A percentile compares a stretch with the other conserved stretches of the same genome.
phyloP scores from a whole-genome alignment of 2,113 vertebrate genomes.

The Pollachius pollachius region DNA sequence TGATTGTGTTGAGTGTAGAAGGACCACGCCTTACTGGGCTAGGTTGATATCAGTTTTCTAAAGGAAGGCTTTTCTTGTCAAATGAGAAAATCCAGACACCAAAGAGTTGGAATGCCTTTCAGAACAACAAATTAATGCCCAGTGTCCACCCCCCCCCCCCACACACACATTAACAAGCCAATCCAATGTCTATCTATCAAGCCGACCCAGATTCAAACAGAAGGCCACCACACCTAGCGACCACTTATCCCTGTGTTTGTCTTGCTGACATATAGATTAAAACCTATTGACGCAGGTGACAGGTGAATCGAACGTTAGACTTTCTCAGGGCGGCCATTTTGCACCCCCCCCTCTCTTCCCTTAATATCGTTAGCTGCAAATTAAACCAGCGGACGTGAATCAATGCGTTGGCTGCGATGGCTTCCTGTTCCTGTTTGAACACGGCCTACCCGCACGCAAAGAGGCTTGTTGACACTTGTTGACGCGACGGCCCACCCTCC shows the following conservation, averaged over 20 bases:
- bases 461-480: too few relatives aligned
- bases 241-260: conserved; percentile 38
- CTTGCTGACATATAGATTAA: conserved; percentile 32
- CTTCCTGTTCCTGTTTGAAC: conserved; percentile 4
- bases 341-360: background rate
- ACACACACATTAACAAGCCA: too few relatives aligned
- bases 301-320: conserved; percentile 28
- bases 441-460: too few relatives aligned
- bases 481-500: too few relatives aligned
- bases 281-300: conserved; percentile 33
- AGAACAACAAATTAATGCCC: conserved; percentile 25
- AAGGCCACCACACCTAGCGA: too few relatives aligned
- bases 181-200: too few relatives aligned
- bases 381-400: conserved; percentile 5
- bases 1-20: too few relatives aligned
- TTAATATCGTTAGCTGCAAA: conserved; percentile 5
- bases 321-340: conserved; percentile 16
- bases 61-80: conserved; percentile 1
- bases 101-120: conserved; percentile 53
- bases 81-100: conserved; percentile 37
- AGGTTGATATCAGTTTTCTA: too few relatives aligned
- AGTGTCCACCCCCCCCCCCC: too few relatives aligned
- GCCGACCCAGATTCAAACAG: too few relatives aligned
- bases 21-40: too few relatives aligned
- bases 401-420: background rate